These are phyloP conservation scores for Macrophya alboannulata DNA, from an alignment of 2,888 invertebrate species.

Conservation along the genomic window DNA sequence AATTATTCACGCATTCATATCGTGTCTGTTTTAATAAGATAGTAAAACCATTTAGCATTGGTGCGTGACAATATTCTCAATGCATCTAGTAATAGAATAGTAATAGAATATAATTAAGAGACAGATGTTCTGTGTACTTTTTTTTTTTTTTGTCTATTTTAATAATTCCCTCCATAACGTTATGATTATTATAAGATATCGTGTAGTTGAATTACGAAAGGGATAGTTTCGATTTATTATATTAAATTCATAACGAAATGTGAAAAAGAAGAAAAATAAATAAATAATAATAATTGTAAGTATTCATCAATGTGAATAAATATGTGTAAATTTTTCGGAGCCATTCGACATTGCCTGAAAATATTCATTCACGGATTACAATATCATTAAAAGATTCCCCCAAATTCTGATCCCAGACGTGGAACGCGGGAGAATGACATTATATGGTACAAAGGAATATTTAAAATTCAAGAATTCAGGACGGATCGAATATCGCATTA, in stretches of 20 bases:
- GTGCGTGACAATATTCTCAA: slow-evolving; percentile 24
- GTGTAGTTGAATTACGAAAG: not conserved
- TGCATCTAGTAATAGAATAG: slow-evolving; percentile 7
- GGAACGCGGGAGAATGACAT: slow-evolving; percentile 10
- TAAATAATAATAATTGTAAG: not conserved
- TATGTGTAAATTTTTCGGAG: not conserved
- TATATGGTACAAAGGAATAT: not conserved
- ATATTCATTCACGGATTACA: not conserved
- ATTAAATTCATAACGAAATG: not conserved
- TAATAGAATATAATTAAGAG: slow-evolving; percentile 16
- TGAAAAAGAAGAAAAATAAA: not conserved
- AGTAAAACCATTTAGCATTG: slow-evolving; percentile 24
- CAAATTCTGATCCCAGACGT: not conserved
- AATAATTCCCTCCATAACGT: not conserved
- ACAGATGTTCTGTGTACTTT: not conserved
- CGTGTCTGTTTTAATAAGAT: slow-evolving; percentile 30
- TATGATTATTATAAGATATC: not conserved
- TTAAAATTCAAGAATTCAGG: not conserved
- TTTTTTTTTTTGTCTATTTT: not conserved
- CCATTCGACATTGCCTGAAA: not conserved
- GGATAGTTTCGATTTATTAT: not conserved
- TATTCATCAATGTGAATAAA: not conserved
- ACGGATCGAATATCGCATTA: not conserved
- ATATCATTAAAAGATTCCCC: slow-evolving; percentile 9
- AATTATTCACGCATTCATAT: slow-evolving; percentile 32